A percentile compares a stretch with the other conserved stretches of the same genome.
These are phyloP conservation scores for Chondrilla cf. caribensis DNA, from an alignment of 37 sponge, comb jelly and placozoan genomes.

Conservation along the genomic window DNA sequence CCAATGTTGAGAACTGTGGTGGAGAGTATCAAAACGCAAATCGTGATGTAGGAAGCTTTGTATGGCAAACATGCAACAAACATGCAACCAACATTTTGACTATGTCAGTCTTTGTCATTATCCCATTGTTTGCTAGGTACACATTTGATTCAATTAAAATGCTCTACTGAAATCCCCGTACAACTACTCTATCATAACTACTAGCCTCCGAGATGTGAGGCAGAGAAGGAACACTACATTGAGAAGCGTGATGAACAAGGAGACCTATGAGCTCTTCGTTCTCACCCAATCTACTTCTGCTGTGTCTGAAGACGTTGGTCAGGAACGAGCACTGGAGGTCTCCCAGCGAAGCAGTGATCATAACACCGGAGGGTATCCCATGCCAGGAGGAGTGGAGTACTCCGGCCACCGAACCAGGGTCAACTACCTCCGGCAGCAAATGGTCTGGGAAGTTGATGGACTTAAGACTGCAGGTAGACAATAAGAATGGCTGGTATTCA, in stretches of 20 bases:
- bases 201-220: too few species aligned
- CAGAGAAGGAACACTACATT: too few species aligned
- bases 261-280: too few species aligned
- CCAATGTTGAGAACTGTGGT: conserved; percentile 87
- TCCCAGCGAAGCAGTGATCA: conserved; percentile 76
- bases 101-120: too few species aligned
- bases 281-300: background rate
- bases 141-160: too few species aligned
- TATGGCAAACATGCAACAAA: background rate
- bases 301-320: conserved; percentile 23
- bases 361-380: conserved; percentile 61
- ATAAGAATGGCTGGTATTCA: too few species aligned
- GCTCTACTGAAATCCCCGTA: too few species aligned
- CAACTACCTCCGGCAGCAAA: conserved; percentile 56
- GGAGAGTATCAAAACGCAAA: background rate
- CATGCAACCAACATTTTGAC: too few species aligned
- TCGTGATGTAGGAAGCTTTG: background rate
- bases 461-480: conserved; percentile 44
- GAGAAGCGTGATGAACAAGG: too few species aligned
- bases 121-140: too few species aligned
- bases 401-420: conserved; percentile 57
- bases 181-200: too few species aligned
- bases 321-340: conserved; percentile 88
- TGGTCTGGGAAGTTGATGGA: conserved; percentile 45
- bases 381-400: conserved; percentile 35